phyloP scores from a whole-genome alignment of 1,140 invertebrate genomes.

The Cyrtorhinus lividipennis region DNA sequence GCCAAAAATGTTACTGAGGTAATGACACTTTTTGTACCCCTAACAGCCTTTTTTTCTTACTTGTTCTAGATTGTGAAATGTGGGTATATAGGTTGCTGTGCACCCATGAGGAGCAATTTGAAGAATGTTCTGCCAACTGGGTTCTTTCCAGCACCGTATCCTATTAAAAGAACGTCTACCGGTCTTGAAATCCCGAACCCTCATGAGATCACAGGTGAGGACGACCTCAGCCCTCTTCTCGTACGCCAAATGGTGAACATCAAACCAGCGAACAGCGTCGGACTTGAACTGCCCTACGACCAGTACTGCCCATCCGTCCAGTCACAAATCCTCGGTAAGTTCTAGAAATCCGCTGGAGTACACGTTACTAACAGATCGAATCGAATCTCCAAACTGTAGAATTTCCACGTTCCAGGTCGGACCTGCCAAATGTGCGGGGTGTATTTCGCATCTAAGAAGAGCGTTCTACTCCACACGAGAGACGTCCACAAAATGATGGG shows the following conservation, averaged over 20 bases:
- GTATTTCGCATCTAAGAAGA: constrained; percentile 1
- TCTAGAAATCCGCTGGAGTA: too few relatives aligned
- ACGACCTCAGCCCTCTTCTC: background rate
- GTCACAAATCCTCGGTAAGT: background rate
- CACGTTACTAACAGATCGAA: too few relatives aligned
- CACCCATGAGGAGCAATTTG: background rate
- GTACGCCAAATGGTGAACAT: background rate
- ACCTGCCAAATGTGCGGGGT: background rate
- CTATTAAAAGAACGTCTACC: background rate
- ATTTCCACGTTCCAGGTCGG: too few relatives aligned
- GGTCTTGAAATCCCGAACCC: background rate
- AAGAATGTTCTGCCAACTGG: background rate
- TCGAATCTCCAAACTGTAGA: too few relatives aligned
- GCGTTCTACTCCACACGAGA: background rate
- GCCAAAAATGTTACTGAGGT: background rate
- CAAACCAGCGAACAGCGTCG: background rate
- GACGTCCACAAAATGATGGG: background rate
- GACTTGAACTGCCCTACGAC: background rate
- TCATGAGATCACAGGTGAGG: background rate
- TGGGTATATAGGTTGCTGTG: background rate
- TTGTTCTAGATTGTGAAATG: background rate
- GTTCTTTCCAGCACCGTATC: background rate
- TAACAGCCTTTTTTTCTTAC: background rate
- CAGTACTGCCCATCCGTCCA: background rate
- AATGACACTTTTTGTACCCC: background rate